Percentiles rank a stretch among this genome's conserved stretches.
Conservation (phyloP, 2,113 vertebrate genomes). For the Sylvietta virens region DNA sequence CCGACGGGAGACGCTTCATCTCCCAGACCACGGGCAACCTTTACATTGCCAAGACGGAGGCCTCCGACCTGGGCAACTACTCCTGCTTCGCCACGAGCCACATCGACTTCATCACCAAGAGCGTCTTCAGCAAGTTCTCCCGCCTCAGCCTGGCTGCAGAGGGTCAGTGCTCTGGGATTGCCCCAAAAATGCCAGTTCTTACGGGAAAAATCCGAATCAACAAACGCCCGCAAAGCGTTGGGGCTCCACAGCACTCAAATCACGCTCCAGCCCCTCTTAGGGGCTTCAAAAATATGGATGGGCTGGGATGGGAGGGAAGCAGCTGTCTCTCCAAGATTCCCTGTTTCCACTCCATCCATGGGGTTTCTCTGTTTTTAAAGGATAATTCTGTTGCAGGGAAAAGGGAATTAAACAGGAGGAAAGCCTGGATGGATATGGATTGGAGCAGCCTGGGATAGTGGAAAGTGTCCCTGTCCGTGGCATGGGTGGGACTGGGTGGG, state of each 20-base stretch:
- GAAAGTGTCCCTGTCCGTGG: not conserved
- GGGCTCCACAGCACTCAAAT: not conserved
- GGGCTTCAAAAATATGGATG: not conserved
- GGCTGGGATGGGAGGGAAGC: not conserved
- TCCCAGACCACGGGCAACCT: constrained; percentile 95
- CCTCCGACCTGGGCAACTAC: constrained; percentile 87
- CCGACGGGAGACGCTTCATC: constrained; percentile 84
- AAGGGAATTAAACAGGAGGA: not conserved
- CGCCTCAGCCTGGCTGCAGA: constrained; percentile 84
- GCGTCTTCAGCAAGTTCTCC: constrained; percentile 91
- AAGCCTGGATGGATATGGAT: fast-evolving
- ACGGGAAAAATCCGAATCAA: not conserved
- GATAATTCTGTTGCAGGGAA: not conserved
- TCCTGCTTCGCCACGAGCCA: constrained; percentile 94
- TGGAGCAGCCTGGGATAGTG: not conserved
- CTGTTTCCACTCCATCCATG: not conserved
- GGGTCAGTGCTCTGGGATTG: constrained; percentile 67
- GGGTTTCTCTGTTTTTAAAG: not conserved
- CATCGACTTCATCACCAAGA: constrained; percentile 92
- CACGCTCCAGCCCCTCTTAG: not conserved
- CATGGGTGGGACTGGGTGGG: not conserved
- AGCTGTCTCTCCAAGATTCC: not conserved
- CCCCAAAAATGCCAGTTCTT: not conserved
- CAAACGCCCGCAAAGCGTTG: fast-evolving
- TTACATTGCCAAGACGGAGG: constrained; percentile 87